Percentiles rank a stretch among this genome's conserved stretches.
Evolutionary conservation across 2,113 vertebrate genomes (phyloP).

Genomic region (Callaeas wilsoni): DNA sequence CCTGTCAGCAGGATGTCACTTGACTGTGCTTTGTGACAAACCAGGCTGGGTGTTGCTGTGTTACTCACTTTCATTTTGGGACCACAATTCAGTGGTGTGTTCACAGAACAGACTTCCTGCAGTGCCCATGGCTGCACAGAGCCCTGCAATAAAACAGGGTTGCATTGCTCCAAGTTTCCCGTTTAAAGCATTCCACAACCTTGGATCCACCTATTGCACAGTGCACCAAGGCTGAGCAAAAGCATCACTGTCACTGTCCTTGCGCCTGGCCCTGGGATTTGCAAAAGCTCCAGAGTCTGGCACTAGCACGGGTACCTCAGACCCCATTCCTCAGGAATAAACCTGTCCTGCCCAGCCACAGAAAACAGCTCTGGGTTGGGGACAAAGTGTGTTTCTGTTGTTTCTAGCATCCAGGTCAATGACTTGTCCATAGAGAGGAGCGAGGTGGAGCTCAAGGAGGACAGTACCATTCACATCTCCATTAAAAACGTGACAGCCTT

Average conservation of each 20-base stretch:
- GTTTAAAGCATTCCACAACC: not conserved
- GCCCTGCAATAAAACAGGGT: not conserved
- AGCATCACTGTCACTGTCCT: not conserved
- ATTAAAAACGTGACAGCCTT: slow-evolving; percentile 76
- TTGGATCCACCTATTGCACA: rapidly evolving
- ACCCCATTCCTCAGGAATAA: not conserved
- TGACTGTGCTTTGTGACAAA: not conserved
- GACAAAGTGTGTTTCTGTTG: not conserved
- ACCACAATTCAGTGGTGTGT: rapidly evolving
- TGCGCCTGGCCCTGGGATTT: not conserved
- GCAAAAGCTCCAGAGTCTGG: rapidly evolving
- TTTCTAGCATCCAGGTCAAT: slow-evolving; percentile 80
- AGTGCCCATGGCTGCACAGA: rapidly evolving
- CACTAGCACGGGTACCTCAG: not conserved
- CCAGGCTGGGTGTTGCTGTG: rapidly evolving
- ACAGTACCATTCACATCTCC: slow-evolving; percentile 65
- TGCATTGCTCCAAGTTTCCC: not conserved
- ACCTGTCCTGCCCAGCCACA: rapidly evolving
- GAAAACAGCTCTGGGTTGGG: not conserved
- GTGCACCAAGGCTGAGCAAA: rapidly evolving
- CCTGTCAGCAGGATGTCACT: not conserved
- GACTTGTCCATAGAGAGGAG: slow-evolving; percentile 80
- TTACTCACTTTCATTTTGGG: not conserved
- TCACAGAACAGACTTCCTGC: not conserved
- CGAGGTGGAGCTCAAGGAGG: slow-evolving; percentile 72